Base-by-base conservation (phyloP, 2,113 vertebrate species). In the Bos javanicus region DNA sequence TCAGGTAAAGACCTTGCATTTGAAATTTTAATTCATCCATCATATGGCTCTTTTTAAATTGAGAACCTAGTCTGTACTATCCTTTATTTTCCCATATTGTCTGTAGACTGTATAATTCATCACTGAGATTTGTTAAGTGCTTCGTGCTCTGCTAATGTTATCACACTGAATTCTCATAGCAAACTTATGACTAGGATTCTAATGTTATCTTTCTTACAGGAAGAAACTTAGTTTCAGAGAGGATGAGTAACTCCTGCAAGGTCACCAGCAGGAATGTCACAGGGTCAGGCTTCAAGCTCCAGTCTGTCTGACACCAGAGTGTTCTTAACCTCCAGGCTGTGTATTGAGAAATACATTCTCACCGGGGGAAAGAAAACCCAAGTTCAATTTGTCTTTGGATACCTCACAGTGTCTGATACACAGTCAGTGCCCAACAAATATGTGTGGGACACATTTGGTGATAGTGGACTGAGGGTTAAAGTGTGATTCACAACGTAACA, bases 21-120 rank as follows among this genome's bases (percentile, higher is more conserved):
- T 96, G 90, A 96, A 96, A 87, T 28, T 62, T 89, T 89, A 93
- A 95, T 97, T 84, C 96, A 96, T 96, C 91, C 96, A 94, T 94
- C 57, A 90, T 74, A 56, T 15, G 88, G 60, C 82, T 83, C 60
- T 89, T 80, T 90, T 88, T 39, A 30, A 96, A 93, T 91, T 94
- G 95, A 97, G 60, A 83, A 82, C 80, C 81, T 91, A 96, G 86
- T 97, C 96, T 64, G 57, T 92, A 36, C 23, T 80, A 87, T 97
- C 57, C 71, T 86, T 93, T 97, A 92, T 94, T 96, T 96, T 71
- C 23, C 80, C 95, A 50, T n/a, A 91, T 91, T 89, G 10, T 84
- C 67, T 97, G 96, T 94, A 95, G 92, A 39, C 48, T 94, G 54
- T 91, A 87, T 86, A 84, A 86, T 80, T 74, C 64, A 93, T 74